These are phyloP conservation scores for Pyrgilauda ruficollis DNA, from an alignment of 2,113 vertebrate genomes.

Conservation along the genomic window DNA sequence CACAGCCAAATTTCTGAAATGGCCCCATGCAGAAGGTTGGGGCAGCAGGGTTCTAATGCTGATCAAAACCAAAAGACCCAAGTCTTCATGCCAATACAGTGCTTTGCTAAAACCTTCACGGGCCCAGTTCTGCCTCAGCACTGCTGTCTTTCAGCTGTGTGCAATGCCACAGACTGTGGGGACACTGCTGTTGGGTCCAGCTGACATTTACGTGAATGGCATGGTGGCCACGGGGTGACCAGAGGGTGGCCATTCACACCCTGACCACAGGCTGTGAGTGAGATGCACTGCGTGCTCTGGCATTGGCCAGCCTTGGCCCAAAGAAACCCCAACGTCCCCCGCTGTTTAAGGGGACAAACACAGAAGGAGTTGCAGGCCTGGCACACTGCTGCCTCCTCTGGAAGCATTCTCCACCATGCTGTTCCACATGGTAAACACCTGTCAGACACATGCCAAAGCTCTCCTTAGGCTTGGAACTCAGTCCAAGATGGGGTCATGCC, in stretches of 20 bases:
- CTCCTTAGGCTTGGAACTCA: not conserved
- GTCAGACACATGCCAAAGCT: not conserved
- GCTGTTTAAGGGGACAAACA: not conserved
- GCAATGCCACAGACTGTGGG: not conserved
- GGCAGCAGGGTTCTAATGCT: not conserved
- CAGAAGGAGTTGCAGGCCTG: not conserved
- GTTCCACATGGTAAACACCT: not conserved
- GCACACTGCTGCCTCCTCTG: not conserved
- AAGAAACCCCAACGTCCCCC: not conserved
- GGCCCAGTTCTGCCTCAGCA: not conserved
- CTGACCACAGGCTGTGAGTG: not conserved
- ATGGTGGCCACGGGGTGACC: not conserved
- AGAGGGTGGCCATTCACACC: not conserved
- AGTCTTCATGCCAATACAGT: not conserved
- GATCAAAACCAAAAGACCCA: not conserved
- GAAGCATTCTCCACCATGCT: not conserved
- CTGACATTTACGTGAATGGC: not conserved
- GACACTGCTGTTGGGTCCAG: not conserved
- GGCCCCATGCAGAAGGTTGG: not conserved
- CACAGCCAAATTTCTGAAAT: not conserved
- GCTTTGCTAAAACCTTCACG: not conserved
- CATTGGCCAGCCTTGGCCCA: not conserved
- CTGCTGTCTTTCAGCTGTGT: not conserved
- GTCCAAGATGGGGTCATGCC: not conserved
- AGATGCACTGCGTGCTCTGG: not conserved